A percentile compares a stretch with the other conserved stretches of the same genome.
Evolutionary conservation across 2,888 invertebrate genomes (phyloP).

Genomic region (Hemistola chrysoprasaria): DNA sequence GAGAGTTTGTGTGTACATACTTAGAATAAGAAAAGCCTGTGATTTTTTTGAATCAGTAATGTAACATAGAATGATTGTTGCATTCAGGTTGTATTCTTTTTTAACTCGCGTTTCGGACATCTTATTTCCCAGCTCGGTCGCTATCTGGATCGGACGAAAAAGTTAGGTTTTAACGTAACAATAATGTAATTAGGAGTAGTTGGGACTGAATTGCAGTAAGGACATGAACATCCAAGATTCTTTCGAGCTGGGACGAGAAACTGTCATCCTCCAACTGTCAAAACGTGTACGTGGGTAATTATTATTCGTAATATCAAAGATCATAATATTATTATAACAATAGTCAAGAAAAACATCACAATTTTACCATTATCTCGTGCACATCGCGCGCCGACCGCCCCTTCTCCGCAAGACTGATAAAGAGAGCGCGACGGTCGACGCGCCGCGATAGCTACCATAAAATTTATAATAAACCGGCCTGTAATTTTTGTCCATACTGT

Average conservation of each 20-base stretch:
- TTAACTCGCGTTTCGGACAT: conserved; percentile 32
- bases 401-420: conserved; percentile 68
- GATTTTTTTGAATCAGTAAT: conserved; percentile 64
- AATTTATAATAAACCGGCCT: conserved; percentile 59
- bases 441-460: conserved; percentile 57
- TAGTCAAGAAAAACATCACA: conserved; percentile 76
- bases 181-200: conserved; percentile 12
- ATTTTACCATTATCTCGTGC: conserved; percentile 76
- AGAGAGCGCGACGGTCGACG: conserved; percentile 67
- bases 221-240: conserved; percentile 29
- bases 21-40: conserved; percentile 78
- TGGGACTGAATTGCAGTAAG: conserved; percentile 13
- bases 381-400: conserved; percentile 51
- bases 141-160: conserved; percentile 21
- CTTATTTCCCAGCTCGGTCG: conserved; percentile 17
- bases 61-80: conserved; percentile 59
- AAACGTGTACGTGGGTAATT: conserved; percentile 32
- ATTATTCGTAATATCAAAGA: too few species aligned
- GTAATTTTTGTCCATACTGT: conserved; percentile 75
- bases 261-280: conserved; percentile 22
- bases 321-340: conserved; percentile 18
- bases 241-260: conserved; percentile 35
- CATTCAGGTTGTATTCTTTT: conserved; percentile 52
- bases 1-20: conserved; percentile 79
- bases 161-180: conserved; percentile 15